Base-by-base conservation (phyloP, 2,113 vertebrate species). In the Neotoma lepida region DNA sequence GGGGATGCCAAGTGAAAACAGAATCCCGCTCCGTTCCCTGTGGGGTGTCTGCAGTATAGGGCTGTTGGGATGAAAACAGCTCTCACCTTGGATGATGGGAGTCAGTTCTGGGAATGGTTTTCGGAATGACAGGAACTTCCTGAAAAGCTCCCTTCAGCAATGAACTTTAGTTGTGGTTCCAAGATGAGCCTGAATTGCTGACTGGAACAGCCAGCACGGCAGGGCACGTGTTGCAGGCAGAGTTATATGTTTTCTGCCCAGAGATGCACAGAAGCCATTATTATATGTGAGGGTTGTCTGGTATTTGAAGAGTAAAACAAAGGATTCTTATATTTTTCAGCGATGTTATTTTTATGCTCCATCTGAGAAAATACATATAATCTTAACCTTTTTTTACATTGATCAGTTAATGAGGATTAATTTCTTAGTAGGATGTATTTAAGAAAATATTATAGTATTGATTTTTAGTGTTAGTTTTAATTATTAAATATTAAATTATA, bases 401-500 rank as follows among this genome's bases (percentile, higher is more conserved):
- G 44, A 68, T 86, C 39, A 51, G n/a, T 82, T 51, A 71, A 66
- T 77, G 18, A 22, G 0, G 0, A 12, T 66, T 88, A 46, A 77
- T 71, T 77, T 85, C 73, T 77, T 88, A 84, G 77, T 76, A 86
- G 77, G 49, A 73, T 66, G 4, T 86, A 20, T 66, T 78, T 94
- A 80, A 81, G 63, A 93, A 90, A 92, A 87, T 84, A 24, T 70
- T 84, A 87, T 77, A 89, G 73, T 26, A 56, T 1, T 90, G 0
- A 91, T 44, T 89, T 94, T 89, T 44, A 91, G 46, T 77, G 12
- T 77, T 74, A n/a, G 15, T 81, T 86, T 0, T 68, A 87, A 74
- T 74, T 66, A 64, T 22, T 88, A 74, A 87, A 88, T 90, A 61
- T 44, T 76, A 39, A 95, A 82, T 33, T 74, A 51, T 76, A 71